phyloP scores from a whole-genome alignment of 2,113 vertebrate species.

The Otocyon megalotis region DNA sequence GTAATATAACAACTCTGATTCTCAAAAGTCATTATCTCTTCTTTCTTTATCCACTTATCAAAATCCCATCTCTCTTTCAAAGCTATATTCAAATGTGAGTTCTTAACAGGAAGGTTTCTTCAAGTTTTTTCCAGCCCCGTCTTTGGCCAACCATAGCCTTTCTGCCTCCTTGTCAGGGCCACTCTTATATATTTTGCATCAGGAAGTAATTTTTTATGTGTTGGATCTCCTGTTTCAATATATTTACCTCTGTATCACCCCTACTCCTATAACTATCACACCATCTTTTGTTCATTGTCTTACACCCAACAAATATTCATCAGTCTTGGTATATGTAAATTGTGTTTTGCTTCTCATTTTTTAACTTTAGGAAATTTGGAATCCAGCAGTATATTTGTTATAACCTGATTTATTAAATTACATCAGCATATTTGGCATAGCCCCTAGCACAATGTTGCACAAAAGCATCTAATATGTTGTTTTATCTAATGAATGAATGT shows the following conservation, averaged over 20 bases:
- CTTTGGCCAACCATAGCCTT: not conserved
- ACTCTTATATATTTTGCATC: not conserved
- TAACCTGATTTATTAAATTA: not conserved
- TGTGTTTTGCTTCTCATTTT: not conserved
- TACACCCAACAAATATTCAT: not conserved
- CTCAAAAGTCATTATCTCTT: not conserved
- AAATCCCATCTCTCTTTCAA: constrained; percentile 12
- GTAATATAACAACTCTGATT: not conserved
- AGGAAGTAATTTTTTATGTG: not conserved
- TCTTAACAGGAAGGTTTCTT: not conserved
- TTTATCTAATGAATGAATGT: not conserved
- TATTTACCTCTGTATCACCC: not conserved
- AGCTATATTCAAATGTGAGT: not conserved
- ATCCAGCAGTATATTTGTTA: not conserved
- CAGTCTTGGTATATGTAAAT: not conserved
- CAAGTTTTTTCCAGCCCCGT: not conserved
- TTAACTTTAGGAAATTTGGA: constrained; percentile 17
- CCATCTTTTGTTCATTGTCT: not conserved
- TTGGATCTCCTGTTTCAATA: not conserved
- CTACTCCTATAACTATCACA: not conserved
- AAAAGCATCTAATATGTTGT: not conserved
- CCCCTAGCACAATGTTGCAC: not conserved
- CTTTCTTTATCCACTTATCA: not conserved
- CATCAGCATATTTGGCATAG: not conserved
- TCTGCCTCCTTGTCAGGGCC: not conserved